Base-by-base conservation (phyloP, 2,888 invertebrate species). In the Caenorhabditis sp. region DNA sequence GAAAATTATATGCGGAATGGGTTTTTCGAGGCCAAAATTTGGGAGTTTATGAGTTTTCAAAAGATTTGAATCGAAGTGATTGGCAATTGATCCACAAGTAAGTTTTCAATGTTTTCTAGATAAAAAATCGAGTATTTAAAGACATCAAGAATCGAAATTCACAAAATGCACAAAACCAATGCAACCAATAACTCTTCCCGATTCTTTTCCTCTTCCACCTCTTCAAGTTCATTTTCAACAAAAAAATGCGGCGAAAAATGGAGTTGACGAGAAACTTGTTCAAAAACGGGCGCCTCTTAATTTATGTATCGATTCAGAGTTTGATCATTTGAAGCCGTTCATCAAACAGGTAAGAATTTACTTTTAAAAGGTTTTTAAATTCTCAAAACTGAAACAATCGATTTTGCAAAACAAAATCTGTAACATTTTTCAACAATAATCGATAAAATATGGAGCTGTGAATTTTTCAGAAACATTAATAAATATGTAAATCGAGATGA, bases 11-110 rank as follows among this genome's bases (percentile, higher is more conserved):
- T 73, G 86, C 82, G 0, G 86, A 86, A 63, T 86, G 85, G 84
- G 82, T 82, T 17, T 86, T 80, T 49, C 78, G 86, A 1, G 86
- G 86, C 49, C 70, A 72, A 58, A 77, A 84, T 62, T 68, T 87
- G 23, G 87, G 87, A 26, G 61, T 87, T 27, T 87, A 79, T 69
- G 82, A 84, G 60, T 87, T 87, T 71, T 64, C 69, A 1, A 72
- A 77, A 23, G 84, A 87, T 71, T 63, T 86, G 69, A 85, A 86
- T 66, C 69, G 86, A 43, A 77, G 86, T 26, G 87, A 87, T 67
- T 87, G 87, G 87, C 70, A 76, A 23, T 66, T 87, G 31, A 74
- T 87, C 26, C 86, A 87, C 65, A 84, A 80, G 71, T 78, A 43
- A 43, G 59, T 62, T 60, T 37, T 23, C 51, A 0, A 24, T 53